Base-by-base conservation (phyloP, 2,797 vertebrate genomes). In the Pogonophryne albipinna region DNA sequence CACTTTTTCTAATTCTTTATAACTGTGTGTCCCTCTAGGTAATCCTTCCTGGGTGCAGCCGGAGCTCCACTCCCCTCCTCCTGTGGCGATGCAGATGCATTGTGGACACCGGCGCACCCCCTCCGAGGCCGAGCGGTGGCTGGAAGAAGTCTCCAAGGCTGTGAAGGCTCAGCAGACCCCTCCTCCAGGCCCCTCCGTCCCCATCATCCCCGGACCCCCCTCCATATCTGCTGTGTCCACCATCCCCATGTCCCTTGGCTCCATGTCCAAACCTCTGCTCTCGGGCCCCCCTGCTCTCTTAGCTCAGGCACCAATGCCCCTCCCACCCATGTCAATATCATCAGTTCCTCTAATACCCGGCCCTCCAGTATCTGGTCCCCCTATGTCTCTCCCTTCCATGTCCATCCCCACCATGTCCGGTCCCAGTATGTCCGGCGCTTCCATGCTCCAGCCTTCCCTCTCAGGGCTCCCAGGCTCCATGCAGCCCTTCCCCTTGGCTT, bases 101-200 rank as follows among this genome's bases (percentile, higher is more conserved):
- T 92, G 94, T 0, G 95, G 97, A 42, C 97, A 98, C 92, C 96
- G 89, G 74, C 95, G 97, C 50, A 98, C 97, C 0, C 97, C 97
- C 0, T 98, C 97, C 0, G 97, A 98, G 88, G 97, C 97, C 0
- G 97, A 98, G 85, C 90, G 97, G 59, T 98, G 97, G 97, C 83
- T 98, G 63, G 96, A 98, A 65, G 97, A 98, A 74, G 97, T 97
- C 11, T 96, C 97, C 47, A 96, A 96, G 74, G 95, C 93, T 0
- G 96, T 96, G 52, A 96, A 94, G 77, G 91, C 95, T 1, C 96
- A 96, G 52, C 95, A 95, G 68, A 93, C 91, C 9, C 91, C 90
- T 23, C 89, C 89, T 2, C 42, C 93, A 0, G 80, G 92, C n/a
- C 91, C 94, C 2, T 64, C 88, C 0, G 85, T 94, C 70, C 90